A percentile compares a stretch with the other conserved stretches of the same genome.
These are phyloP conservation scores for Sciurus carolinensis DNA, from an alignment of 2,797 vertebrate genomes.

Conservation along the genomic window DNA sequence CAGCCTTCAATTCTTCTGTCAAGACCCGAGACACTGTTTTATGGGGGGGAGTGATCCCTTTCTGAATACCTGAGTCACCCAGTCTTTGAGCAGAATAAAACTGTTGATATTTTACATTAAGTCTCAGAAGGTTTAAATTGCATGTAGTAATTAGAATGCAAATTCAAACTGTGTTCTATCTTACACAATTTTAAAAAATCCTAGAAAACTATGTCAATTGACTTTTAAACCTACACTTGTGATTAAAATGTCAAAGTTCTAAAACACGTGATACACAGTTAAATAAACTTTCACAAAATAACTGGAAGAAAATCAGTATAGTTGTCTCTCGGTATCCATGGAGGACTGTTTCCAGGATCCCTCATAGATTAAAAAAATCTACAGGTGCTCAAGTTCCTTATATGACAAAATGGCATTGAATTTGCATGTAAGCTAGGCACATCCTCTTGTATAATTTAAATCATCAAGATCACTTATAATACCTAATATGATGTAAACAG, in stretches of 20 bases:
- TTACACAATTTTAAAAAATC: constrained; percentile 27
- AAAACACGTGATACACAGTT: neutral
- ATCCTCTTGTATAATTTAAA: too few species aligned
- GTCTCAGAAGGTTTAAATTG: neutral
- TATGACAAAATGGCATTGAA: neutral
- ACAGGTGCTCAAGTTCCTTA: neutral
- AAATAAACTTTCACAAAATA: neutral
- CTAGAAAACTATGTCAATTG: constrained; percentile 26
- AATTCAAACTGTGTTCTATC: neutral
- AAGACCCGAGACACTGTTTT: neutral
- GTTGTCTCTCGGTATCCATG: too few species aligned
- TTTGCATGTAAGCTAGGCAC: too few species aligned
- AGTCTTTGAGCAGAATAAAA: constrained; percentile 4
- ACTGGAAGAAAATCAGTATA: too few species aligned
- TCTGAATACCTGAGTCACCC: neutral
- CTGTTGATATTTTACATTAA: neutral
- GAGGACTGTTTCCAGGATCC: too few species aligned
- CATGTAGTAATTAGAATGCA: neutral
- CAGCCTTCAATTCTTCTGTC: neutral
- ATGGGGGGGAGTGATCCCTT: neutral
- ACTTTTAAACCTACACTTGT: neutral
- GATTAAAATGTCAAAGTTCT: neutral
- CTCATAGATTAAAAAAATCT: neutral
- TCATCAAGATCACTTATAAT: neutral
- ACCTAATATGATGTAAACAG: neutral